Evolutionary conservation across 35 echinoderm and acorn worm species (phyloP).

Genomic region (Holothuria glaberrima): DNA sequence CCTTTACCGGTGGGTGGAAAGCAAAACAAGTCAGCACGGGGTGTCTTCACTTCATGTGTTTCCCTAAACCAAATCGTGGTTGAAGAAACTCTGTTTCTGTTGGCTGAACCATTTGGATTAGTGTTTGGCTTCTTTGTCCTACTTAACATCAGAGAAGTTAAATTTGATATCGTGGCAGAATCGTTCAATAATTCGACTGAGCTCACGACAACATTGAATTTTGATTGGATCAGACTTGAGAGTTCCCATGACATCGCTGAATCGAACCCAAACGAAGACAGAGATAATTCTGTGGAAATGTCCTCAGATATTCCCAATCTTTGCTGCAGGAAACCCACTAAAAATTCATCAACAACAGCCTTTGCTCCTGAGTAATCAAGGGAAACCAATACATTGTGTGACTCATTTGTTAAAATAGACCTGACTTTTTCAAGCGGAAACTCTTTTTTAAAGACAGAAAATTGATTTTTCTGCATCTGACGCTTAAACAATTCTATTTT

Average conservation of each 20-base stretch:
- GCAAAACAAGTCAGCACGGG: constrained; percentile 1
- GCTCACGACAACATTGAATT: not conserved
- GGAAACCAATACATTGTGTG: not conserved
- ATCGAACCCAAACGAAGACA: constrained; percentile 17
- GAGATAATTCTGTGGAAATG: not conserved
- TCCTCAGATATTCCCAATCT: not conserved
- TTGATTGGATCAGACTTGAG: not conserved
- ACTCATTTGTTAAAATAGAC: not conserved
- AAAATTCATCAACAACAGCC: not conserved
- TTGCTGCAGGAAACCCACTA: not conserved
- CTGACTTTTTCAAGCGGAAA: not conserved
- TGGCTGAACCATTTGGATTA: no score
- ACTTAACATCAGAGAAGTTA: no score
- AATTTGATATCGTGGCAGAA: no score
- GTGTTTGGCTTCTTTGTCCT: no score
- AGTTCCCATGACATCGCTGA: constrained; percentile 35
- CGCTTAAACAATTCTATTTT: no score
- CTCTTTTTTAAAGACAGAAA: not conserved
- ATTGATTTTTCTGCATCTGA: not conserved
- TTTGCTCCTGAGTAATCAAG: not conserved
- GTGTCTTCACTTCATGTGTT: not conserved
- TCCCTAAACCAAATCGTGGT: not conserved
- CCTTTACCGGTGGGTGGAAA: constrained; percentile 23
- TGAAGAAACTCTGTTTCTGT: no score
- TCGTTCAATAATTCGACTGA: not conserved